These are phyloP conservation scores for Eupithecia insigniata DNA, from an alignment of 2,888 invertebrate species.

Conservation along the genomic window DNA sequence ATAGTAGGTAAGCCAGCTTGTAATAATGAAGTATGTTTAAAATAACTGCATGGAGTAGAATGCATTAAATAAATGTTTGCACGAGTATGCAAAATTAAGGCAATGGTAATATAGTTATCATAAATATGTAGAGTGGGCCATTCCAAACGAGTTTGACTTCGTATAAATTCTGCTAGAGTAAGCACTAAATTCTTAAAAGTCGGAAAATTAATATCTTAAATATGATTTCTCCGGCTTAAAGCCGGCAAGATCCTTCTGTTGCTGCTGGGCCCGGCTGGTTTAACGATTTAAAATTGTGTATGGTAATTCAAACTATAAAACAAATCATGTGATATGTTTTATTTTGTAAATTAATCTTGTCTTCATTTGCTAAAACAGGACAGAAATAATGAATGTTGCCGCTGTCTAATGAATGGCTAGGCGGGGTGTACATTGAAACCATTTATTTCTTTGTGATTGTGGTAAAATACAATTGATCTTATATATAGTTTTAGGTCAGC, in stretches of 20 bases:
- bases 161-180: constrained; percentile 20
- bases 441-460: too few species aligned
- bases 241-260: neutral
- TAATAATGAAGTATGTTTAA: neutral
- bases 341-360: neutral
- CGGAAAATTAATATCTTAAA: constrained; percentile 4
- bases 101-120: constrained; percentile 9
- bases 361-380: neutral
- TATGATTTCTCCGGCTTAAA: too few species aligned
- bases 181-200: neutral
- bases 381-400: neutral
- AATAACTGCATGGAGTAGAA: neutral
- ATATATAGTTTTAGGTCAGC: too few species aligned
- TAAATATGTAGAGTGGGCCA: constrained; percentile 14
- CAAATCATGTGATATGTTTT: neutral
- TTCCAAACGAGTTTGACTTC: constrained; percentile 24
- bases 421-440: too few species aligned
- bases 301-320: neutral
- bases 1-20: neutral
- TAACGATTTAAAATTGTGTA: neutral
- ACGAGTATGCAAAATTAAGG: neutral
- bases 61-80: neutral
- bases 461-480: too few species aligned
- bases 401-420: too few species aligned
- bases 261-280: neutral